Evolutionary conservation across 2,113 vertebrate species (phyloP), one percentile per base, ranked within the genome.

Genomic region (Dicentrarchus labrax): DNA sequence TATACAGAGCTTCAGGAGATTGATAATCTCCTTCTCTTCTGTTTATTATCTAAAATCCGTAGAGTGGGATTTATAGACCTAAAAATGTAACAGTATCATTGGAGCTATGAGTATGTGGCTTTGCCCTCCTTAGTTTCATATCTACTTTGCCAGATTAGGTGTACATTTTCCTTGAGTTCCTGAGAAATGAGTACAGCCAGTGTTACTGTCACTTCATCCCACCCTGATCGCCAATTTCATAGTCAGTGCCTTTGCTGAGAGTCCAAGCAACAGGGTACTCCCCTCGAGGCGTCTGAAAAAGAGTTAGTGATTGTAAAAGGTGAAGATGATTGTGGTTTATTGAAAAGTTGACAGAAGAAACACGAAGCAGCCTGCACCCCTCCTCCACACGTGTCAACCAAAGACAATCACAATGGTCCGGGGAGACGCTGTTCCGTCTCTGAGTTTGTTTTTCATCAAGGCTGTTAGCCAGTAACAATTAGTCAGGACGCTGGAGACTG

Each of bases 391-490:
- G 30, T 85, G 75, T 75, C 83, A 83, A 51, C 75, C 13, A 5
- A 21, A 86, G 76, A 82, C 59, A 51, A 50, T 84, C 64, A 22
- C 54, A 66, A 48, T 15, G 24, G 73, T 87, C 77, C 64, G 17
- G 9, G 4, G 88, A 88, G 90, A 83, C 78, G 1, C 36, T 59
- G 66, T 8, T 80, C 59, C 67, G 47, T 80, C 83, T 70, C 22
- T 64, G 50, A 74, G 54, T 81, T 84, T 86, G 62, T 84, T 84
- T 85, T 81, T 80, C 43, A 43, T 24, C 57, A 0, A 17, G 38
- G 73, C 74, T 79, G 77, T 62, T 67, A 66, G 54, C 56, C 67
- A 48, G 47, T 70, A 82, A 76, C 47, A 71, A 82, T 86, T 87
- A 86, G 57, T 84, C 41, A 72, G 51, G 47, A 61, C n/a, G 4